phyloP scores from a whole-genome alignment of 2,113 vertebrate genomes.

The Castor canadensis region DNA sequence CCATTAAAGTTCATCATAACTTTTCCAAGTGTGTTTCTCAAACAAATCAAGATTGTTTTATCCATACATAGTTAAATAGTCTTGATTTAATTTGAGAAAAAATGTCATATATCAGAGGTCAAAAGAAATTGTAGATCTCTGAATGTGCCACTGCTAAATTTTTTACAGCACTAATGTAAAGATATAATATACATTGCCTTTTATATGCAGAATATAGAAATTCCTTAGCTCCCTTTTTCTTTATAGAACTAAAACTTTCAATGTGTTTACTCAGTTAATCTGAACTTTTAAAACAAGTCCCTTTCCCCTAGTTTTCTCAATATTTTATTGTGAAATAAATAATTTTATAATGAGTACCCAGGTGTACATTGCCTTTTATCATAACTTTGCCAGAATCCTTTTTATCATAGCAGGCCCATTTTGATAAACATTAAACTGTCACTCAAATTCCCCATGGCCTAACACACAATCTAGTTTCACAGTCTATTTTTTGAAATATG shows the following conservation, averaged over 20 bases:
- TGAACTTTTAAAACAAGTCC: not conserved
- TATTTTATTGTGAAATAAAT: not conserved
- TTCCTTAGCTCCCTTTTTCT: not conserved
- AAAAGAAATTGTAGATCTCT: constrained; percentile 57
- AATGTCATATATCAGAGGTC: constrained; percentile 66
- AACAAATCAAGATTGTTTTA: constrained; percentile 78
- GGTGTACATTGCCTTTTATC: not conserved
- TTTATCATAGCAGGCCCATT: not conserved
- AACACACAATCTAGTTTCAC: not conserved
- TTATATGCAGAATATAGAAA: constrained; percentile 6
- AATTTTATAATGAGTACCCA: not conserved
- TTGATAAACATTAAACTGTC: not conserved
- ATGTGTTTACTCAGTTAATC: not conserved
- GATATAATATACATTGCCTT: not conserved
- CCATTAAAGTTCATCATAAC: constrained; percentile 79
- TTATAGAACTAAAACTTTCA: not conserved
- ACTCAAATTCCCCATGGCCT: no score
- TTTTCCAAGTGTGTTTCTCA: constrained; percentile 75
- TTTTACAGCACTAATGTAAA: not conserved
- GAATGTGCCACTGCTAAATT: constrained; percentile 49
- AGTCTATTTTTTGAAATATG: not conserved
- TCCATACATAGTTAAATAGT: constrained; percentile 57
- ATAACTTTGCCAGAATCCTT: not conserved
- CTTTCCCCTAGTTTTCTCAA: not conserved
- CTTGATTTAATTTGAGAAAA: constrained; percentile 74